Evolutionary conservation across 2,888 invertebrate genomes (phyloP).

Genomic region (Troides oblongomaculatus): DNA sequence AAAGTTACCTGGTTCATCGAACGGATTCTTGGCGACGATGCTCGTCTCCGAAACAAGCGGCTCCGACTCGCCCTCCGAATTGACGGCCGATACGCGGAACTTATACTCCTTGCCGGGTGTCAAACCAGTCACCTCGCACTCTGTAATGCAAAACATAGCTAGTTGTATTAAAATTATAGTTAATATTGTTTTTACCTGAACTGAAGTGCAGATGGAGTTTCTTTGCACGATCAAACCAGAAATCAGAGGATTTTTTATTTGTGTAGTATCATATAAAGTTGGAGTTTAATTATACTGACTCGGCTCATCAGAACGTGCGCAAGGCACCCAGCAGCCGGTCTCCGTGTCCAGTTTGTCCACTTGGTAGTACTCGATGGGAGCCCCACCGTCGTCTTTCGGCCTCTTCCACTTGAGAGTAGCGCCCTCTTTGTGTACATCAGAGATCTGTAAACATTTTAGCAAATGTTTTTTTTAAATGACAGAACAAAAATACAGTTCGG

Average conservation of each 20-base stretch:
- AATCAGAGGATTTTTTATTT: too few species aligned
- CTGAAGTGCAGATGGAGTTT: too few species aligned
- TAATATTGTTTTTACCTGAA: too few species aligned
- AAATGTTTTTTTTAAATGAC: too few species aligned
- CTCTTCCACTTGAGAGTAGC: conserved; percentile 97
- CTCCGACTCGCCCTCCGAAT: conserved; percentile 96
- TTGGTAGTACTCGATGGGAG: conserved; percentile 96
- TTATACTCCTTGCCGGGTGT: conserved; percentile 96
- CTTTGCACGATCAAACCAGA: too few species aligned
- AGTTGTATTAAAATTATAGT: too few species aligned
- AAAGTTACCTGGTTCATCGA: conserved; percentile 92
- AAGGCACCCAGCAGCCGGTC: conserved; percentile 93
- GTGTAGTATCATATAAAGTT: background rate
- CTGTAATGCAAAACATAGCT: conserved; percentile 2
- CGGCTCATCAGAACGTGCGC: conserved; percentile 90
- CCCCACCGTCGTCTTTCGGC: conserved; percentile 96
- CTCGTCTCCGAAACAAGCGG: conserved; percentile 92
- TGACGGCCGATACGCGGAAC: conserved; percentile 97
- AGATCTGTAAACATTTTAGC: conserved; percentile 57
- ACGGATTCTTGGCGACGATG: conserved; percentile 98
- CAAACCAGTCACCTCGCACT: conserved; percentile 86
- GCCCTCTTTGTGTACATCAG: conserved; percentile 95
- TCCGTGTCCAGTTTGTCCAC: conserved; percentile 96
- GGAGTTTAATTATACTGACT: conserved; percentile 67
- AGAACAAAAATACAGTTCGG: too few species aligned